Percentiles rank a stretch among this genome's conserved stretches.
Evolutionary conservation across 2,797 vertebrate genomes (phyloP).

Genomic region (Syndactyla subalaris): DNA sequence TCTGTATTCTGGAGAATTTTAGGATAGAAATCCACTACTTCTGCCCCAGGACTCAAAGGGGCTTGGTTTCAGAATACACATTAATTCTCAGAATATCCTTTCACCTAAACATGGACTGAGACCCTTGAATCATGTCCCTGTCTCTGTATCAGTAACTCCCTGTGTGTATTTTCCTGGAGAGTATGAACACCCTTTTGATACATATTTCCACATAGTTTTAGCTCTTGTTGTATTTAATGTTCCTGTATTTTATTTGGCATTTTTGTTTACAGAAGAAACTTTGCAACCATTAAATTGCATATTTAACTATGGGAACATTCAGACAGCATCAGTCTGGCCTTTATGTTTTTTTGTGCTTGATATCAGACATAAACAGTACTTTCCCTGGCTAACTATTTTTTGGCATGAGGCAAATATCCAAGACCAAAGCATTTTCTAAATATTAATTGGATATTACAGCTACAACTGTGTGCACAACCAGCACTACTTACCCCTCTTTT

Average conservation of each 20-base stretch:
- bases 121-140: neutral
- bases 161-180: neutral
- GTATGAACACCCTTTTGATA: neutral
- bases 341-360: neutral
- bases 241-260: neutral
- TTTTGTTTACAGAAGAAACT: neutral
- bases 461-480: neutral
- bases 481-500: neutral
- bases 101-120: neutral
- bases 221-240: neutral
- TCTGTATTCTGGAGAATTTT: neutral
- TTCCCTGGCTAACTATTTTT: neutral
- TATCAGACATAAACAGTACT: neutral
- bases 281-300: neutral
- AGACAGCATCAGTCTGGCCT: neutral
- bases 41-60: neutral
- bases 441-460: constrained; percentile 19
- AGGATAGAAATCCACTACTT: neutral
- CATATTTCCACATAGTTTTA: neutral
- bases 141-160: neutral
- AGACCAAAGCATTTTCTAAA: neutral
- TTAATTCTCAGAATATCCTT: neutral
- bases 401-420: neutral
- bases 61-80: neutral
- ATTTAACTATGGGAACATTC: neutral